Percentiles rank a stretch among this genome's conserved stretches.
phyloP scores from a whole-genome alignment of 1,140 invertebrate species.

The Pogonus chalceus region DNA sequence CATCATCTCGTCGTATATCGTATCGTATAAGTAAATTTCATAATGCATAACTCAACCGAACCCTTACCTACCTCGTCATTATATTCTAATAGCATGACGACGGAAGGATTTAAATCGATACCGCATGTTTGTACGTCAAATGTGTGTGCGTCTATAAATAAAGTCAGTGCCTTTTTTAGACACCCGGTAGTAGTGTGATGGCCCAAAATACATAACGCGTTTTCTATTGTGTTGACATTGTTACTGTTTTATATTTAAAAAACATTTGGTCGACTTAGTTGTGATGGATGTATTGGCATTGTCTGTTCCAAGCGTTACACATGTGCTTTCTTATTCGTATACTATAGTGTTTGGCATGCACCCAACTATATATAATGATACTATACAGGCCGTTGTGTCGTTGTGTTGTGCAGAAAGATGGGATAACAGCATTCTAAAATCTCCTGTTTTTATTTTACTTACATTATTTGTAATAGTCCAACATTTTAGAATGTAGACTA shows the following conservation, averaged over 20 bases:
- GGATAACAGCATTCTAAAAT: background rate
- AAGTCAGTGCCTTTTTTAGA: background rate
- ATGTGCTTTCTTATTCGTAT: no score
- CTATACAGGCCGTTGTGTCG: constrained; percentile 1
- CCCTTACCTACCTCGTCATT: background rate
- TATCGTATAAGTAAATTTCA: background rate
- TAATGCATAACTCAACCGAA: background rate
- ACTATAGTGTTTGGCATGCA: background rate
- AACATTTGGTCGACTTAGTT: background rate
- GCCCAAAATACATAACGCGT: background rate
- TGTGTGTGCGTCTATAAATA: background rate
- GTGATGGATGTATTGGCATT: background rate
- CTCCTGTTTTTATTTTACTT: background rate
- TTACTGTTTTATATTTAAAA: background rate
- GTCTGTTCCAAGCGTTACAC: background rate
- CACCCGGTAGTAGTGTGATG: background rate
- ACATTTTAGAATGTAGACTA: background rate
- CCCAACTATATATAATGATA: background rate
- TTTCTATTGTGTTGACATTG: background rate
- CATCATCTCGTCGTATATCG: background rate
- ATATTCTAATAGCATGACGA: background rate
- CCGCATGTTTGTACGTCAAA: background rate
- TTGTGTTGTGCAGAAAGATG: constrained; percentile 4
- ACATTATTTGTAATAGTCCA: background rate
- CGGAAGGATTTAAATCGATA: background rate